Evolutionary conservation across 1,140 invertebrate genomes (phyloP), one percentile per base, ranked within the genome.

Genomic region (Trichonephila inaurata): DNA sequence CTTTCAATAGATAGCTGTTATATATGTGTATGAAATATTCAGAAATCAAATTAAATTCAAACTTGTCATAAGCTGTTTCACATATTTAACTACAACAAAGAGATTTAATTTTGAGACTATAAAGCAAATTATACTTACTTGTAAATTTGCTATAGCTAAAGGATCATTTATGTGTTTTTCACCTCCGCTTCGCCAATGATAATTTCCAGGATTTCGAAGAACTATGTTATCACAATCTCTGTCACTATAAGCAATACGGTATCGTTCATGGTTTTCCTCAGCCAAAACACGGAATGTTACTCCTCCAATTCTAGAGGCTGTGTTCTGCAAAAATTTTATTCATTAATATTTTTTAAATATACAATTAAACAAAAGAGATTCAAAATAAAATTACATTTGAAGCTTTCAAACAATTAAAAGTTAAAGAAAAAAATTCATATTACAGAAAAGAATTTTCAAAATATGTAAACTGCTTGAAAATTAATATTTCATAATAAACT

Each of bases 121-220:
- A 51, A 10, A 10, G 10, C 21, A 81, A 77, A 28, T 62, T 86
- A 85, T 58, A 72, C 69, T 95, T 96, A 97, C 97, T 96, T 98
- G 98, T n/a, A 99, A 96, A 95, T 98, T 98, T 61, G 98, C 98
- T 95, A 99, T 98, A 94, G 98, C 98, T 69, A 97, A 96, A 0
- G 99, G 99, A 96, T 99, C 99, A 95, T 99, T 99, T 95, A 99
- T 98, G 96, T 99, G 99, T 95, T 99, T 99, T 96, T 99, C 99
- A 18, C 99, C 99, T 5, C 99, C 99, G 94, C 97, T 97, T 95
- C 99, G 97, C 99, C 99, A 99, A 96, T 99, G 98, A 95, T 98
- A 99, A 94, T 97, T 97, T 58, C 99, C 99, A 62, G 98, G 98
- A 96, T 99, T 99, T 92, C 98, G 97, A 14, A 99, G 96, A 10